A percentile compares a stretch with the other conserved stretches of the same genome.
Evolutionary conservation across 2,888 invertebrate genomes (phyloP).

Genomic region (Dusona sp.): DNA sequence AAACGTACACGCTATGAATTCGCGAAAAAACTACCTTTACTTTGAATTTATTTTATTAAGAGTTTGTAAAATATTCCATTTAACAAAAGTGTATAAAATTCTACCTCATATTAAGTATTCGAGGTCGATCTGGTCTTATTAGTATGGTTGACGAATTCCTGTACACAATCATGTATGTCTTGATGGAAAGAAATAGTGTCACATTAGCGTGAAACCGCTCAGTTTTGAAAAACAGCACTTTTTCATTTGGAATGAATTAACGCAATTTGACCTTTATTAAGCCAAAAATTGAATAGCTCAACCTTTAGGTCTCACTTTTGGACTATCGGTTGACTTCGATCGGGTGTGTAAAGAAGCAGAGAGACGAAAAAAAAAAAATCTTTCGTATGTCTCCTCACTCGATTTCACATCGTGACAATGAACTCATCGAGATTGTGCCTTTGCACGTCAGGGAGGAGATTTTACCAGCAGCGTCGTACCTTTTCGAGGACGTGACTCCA

Average conservation of each 20-base stretch:
- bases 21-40: too few relatives aligned
- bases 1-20: too few relatives aligned
- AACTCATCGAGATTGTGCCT: constrained; percentile 70
- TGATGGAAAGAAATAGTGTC: too few relatives aligned
- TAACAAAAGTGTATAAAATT: too few relatives aligned
- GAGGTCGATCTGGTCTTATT: too few relatives aligned
- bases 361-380: constrained; percentile 26
- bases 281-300: not conserved
- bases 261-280: not conserved
- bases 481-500: constrained; percentile 73
- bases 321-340: constrained; percentile 4
- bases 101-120: too few relatives aligned
- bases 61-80: too few relatives aligned
- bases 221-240: not conserved
- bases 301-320: constrained; percentile 5
- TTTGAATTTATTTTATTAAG: too few relatives aligned
- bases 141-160: too few relatives aligned
- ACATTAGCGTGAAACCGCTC: not conserved
- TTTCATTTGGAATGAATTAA: not conserved
- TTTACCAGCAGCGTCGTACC: constrained; percentile 55
- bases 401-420: constrained; percentile 70
- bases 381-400: constrained; percentile 43
- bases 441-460: constrained; percentile 42
- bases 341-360: not conserved
- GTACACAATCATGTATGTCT: too few relatives aligned